phyloP scores from a whole-genome alignment of 35 echinoderm and acorn worm genomes.

The Nesometra sesokonis region DNA sequence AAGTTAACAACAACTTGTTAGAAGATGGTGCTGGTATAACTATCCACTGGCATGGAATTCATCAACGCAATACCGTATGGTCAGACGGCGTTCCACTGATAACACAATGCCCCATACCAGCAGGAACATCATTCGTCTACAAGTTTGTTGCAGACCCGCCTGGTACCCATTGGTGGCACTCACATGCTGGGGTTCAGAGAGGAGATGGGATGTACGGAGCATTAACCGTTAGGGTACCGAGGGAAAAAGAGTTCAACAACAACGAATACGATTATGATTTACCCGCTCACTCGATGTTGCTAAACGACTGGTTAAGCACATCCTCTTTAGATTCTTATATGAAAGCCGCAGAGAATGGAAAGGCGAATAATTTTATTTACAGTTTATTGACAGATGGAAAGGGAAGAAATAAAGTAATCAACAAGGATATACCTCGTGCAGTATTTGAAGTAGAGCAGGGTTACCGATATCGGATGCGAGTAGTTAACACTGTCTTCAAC shows the following conservation, averaged over 20 bases:
- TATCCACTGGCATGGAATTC: constrained; percentile 5
- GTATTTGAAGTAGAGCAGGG: no score
- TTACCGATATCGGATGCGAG: no score
- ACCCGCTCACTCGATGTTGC: background rate
- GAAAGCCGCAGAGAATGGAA: no score
- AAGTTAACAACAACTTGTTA: background rate
- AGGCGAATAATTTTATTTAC: no score
- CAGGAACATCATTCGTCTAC: background rate
- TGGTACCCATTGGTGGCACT: constrained; percentile 12
- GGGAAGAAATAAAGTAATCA: no score
- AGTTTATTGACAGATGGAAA: no score
- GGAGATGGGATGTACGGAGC: background rate
- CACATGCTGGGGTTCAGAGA: background rate
- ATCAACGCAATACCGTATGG: background rate
- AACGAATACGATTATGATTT: background rate
- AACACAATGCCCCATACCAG: background rate
- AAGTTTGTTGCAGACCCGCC: background rate
- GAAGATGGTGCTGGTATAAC: background rate
- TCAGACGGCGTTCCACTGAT: background rate
- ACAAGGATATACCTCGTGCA: no score
- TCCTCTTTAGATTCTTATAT: no score
- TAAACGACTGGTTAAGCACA: background rate
- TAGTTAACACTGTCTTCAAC: no score
- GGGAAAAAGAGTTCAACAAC: background rate
- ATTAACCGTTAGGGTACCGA: background rate